Evolutionary conservation across 1,140 invertebrate species (phyloP).

Genomic region (Drosophila kurseongensis): DNA sequence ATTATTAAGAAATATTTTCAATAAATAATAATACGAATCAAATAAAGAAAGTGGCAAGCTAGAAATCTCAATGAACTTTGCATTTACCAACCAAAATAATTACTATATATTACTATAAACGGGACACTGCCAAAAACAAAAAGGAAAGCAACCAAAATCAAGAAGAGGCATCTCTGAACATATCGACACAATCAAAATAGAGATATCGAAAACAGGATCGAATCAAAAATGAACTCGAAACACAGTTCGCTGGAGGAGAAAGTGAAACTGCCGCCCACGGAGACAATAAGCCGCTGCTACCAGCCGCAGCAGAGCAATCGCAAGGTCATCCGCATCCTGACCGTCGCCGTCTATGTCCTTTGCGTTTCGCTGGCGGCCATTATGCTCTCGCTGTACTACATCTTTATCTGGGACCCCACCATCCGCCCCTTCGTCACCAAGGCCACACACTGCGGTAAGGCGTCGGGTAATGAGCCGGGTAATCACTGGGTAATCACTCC

Average conservation of each 20-base stretch:
- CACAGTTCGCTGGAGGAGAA: conserved; percentile 86
- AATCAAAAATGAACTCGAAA: conserved; percentile 78
- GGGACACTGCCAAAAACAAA: conserved; percentile 32
- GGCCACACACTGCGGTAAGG: conserved; percentile 83
- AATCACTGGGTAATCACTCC: conserved; percentile 1
- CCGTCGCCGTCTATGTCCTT: conserved; percentile 97
- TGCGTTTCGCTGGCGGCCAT: conserved; percentile 97
- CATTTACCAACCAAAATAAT: conserved; percentile 27
- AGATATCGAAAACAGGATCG: conserved; percentile 17
- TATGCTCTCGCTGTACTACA: conserved; percentile 97
- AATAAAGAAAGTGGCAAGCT: conserved; percentile 5
- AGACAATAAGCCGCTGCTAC: conserved; percentile 92
- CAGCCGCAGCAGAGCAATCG: conserved; percentile 88
- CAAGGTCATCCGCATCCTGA: conserved; percentile 95
- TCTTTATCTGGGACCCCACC: conserved; percentile 96
- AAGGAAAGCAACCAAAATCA: conserved; percentile 4
- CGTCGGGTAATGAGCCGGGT: neutral
- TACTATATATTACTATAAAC: conserved; percentile 34
- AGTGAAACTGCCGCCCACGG: conserved; percentile 90
- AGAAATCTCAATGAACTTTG: conserved; percentile 29
- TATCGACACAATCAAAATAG: conserved; percentile 50
- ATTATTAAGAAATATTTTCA: neutral
- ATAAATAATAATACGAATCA: neutral
- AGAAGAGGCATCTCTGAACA: conserved; percentile 28
- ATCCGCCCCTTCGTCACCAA: conserved; percentile 82